Percentiles rank a stretch among this genome's conserved stretches.
Evolutionary conservation across 2,113 vertebrate genomes (phyloP).

Genomic region (Pelecanoides urinatrix): DNA sequence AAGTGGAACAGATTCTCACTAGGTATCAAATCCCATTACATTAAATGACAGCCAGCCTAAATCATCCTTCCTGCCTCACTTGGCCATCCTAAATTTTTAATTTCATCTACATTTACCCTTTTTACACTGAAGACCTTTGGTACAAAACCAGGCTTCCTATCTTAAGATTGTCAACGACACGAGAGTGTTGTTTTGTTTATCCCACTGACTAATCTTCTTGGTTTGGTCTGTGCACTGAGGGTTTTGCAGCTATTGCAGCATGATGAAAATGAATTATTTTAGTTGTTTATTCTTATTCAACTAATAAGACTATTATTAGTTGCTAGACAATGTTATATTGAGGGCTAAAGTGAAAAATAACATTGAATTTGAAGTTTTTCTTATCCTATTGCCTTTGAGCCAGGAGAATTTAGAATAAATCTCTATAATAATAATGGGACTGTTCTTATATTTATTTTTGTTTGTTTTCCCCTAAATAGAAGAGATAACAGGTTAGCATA

Average conservation of each 20-base stretch:
- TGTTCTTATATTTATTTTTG: neutral
- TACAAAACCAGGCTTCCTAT: neutral
- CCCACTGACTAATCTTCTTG: neutral
- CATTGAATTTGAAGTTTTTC: neutral
- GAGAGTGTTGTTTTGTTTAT: neutral
- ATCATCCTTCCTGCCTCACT: neutral
- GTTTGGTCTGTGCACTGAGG: neutral
- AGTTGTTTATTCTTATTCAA: neutral
- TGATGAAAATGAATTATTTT: neutral
- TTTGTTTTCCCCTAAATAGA: neutral
- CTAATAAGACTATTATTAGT: neutral
- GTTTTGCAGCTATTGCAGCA: neutral
- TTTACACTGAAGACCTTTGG: neutral
- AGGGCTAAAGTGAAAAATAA: neutral
- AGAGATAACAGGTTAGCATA: neutral
- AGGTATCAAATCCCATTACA: constrained; percentile 36
- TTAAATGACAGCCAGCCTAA: constrained; percentile 21
- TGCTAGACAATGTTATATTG: neutral
- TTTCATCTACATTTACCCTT: constrained; percentile 14
- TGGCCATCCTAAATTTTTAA: constrained; percentile 12
- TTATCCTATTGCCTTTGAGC: neutral
- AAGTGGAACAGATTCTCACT: constrained; percentile 27
- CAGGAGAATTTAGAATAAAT: neutral
- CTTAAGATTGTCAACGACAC: neutral
- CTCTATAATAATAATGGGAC: neutral